Evolutionary conservation across 2,888 invertebrate species (phyloP).

Genomic region (Drosophila peninsularis): DNA sequence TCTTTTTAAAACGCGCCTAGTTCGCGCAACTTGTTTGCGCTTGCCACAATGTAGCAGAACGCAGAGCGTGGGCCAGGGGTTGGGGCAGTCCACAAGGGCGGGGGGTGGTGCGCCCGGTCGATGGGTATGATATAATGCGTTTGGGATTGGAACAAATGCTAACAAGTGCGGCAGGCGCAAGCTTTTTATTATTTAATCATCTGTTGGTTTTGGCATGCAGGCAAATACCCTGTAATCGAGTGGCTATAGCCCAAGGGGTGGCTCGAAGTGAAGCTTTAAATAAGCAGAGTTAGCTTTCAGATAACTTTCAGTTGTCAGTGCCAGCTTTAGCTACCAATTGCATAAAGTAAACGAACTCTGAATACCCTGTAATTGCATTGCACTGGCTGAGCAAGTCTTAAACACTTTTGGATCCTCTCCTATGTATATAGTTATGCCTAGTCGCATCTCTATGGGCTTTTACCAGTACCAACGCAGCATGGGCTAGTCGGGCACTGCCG

Average conservation of each 20-base stretch:
- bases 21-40: conserved; percentile 26
- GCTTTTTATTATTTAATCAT: conserved; percentile 17
- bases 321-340: background rate
- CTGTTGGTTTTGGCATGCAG: background rate
- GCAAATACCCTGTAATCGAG: conserved; percentile 9
- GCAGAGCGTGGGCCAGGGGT: no score
- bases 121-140: conserved; percentile 12
- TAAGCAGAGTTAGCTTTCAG: background rate
- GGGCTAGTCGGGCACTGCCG: conserved; percentile 1
- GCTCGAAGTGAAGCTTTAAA: background rate
- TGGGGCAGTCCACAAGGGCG: background rate
- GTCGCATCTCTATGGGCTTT: background rate
- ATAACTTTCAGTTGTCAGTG: background rate
- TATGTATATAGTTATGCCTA: no score
- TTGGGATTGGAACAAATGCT: conserved; percentile 35
- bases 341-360: background rate
- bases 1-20: conserved; percentile 66
- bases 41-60: background rate
- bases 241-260: background rate
- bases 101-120: background rate
- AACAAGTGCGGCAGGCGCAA: conserved; percentile 61
- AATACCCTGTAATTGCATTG: background rate
- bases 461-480: no score
- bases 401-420: background rate
- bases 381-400: background rate